phyloP scores from a whole-genome alignment of 2,888 invertebrate genomes.

The Amblyjoppa proteus region DNA sequence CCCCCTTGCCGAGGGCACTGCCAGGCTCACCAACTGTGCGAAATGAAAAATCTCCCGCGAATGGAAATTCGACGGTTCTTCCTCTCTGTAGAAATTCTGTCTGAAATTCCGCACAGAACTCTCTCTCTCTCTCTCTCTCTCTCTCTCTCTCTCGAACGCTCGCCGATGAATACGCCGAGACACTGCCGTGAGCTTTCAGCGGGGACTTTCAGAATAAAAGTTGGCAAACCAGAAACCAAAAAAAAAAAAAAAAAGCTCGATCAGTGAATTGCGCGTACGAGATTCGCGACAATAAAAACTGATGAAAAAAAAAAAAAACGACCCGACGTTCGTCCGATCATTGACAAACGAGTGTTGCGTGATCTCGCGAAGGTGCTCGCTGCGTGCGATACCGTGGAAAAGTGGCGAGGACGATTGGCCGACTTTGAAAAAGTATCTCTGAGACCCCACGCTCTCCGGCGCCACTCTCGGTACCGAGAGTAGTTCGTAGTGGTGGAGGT shows the following conservation, averaged over 20 bases:
- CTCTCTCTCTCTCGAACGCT: too few species aligned
- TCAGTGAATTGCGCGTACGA: neutral
- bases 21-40: constrained; percentile 42
- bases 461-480: constrained; percentile 29
- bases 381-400: constrained; percentile 78
- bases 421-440: constrained; percentile 79
- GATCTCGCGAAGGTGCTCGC: constrained; percentile 68
- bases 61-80: constrained; percentile 1
- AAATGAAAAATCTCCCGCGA: constrained; percentile 24
- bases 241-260: too few species aligned
- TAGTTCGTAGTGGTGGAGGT: constrained; percentile 57
- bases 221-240: too few species aligned
- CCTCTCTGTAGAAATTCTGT: too few species aligned
- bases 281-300: neutral
- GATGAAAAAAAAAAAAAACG: neutral
- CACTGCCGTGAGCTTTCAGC: too few species aligned
- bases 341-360: constrained; percentile 8
- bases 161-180: too few species aligned
- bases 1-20: constrained; percentile 63
- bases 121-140: too few species aligned
- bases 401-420: constrained; percentile 78
- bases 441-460: constrained; percentile 36
- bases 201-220: too few species aligned
- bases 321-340: neutral
- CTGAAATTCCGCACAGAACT: too few species aligned